phyloP scores from a whole-genome alignment of 2,113 vertebrate genomes.

The Syngnathus scovelli region DNA sequence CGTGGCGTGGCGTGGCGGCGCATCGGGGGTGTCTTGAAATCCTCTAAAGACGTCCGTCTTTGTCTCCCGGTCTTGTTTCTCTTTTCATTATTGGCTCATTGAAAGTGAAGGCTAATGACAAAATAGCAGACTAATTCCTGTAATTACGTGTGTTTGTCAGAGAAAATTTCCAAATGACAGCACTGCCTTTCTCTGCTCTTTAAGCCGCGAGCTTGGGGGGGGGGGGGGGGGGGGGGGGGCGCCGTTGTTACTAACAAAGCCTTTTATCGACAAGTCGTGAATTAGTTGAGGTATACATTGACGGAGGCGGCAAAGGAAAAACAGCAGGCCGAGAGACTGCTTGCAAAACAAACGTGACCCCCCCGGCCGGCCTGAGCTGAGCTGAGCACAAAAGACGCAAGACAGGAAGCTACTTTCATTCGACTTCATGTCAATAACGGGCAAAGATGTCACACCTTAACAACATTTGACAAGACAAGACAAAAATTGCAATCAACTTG shows the following conservation, averaged over 20 bases:
- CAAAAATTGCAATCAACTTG: too few species aligned
- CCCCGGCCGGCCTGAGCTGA: neutral
- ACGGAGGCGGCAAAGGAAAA: slow-evolving; percentile 30
- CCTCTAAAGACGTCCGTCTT: slow-evolving; percentile 65
- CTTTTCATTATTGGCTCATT: slow-evolving; percentile 69
- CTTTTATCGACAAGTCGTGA: slow-evolving; percentile 49
- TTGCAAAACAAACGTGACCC: slow-evolving; percentile 57
- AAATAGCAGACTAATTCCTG: slow-evolving; percentile 72
- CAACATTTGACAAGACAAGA: too few species aligned
- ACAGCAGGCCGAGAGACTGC: slow-evolving; percentile 36
- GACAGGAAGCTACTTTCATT: too few species aligned
- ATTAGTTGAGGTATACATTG: slow-evolving; percentile 35
- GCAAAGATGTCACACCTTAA: too few species aligned
- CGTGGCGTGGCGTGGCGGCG: slow-evolving; percentile 5
- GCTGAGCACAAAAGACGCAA: neutral
- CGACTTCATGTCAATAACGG: too few species aligned
- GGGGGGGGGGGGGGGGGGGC: slow-evolving; percentile 53
- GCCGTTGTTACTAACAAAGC: slow-evolving; percentile 51
- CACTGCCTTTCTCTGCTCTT: slow-evolving; percentile 45
- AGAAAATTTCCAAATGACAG: slow-evolving; percentile 64
- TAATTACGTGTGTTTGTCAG: slow-evolving; percentile 73
- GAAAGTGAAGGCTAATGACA: slow-evolving; percentile 71
- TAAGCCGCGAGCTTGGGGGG: slow-evolving; percentile 50
- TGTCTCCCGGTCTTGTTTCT: slow-evolving; percentile 64
- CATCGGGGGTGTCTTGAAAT: slow-evolving; percentile 53